Evolutionary conservation across 2,888 invertebrate genomes (phyloP).

Genomic region (Zootermopsis nevadensis): DNA sequence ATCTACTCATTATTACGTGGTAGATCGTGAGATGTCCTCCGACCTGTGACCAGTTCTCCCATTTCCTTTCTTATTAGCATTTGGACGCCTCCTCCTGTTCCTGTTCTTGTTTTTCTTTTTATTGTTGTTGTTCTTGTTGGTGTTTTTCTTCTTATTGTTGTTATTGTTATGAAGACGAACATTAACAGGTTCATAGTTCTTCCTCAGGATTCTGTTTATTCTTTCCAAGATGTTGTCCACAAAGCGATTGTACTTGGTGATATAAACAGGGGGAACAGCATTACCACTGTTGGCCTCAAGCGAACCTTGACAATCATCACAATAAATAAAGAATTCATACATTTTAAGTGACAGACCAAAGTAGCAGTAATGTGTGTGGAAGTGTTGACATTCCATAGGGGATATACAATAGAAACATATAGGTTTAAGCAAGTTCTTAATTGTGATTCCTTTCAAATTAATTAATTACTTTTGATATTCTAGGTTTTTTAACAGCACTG

Average conservation of each 20-base stretch:
- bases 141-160: conserved; percentile 66
- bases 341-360: not conserved
- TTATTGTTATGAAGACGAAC: conserved; percentile 74
- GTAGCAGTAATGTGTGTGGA: too few species aligned
- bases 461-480: too few species aligned
- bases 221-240: conserved; percentile 84
- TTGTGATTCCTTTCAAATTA: too few species aligned
- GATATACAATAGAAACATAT: too few species aligned
- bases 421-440: too few species aligned
- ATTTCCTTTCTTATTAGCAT: not conserved
- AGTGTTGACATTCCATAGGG: too few species aligned
- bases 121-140: conserved; percentile 58
- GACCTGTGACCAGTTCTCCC: conserved; percentile 18
- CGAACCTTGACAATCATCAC: conserved; percentile 38
- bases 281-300: conserved; percentile 33
- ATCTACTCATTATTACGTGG: conserved; percentile 27
- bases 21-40: not conserved
- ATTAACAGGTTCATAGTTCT: conserved; percentile 86
- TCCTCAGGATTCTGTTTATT: conserved; percentile 82
- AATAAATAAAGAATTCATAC: not conserved
- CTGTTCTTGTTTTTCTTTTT: conserved; percentile 56
- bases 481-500: too few species aligned
- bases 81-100: conserved; percentile 52
- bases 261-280: conserved; percentile 75
- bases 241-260: conserved; percentile 86